Base-by-base conservation (phyloP, 1,140 invertebrate species). In the Drosophila ananassae region DNA sequence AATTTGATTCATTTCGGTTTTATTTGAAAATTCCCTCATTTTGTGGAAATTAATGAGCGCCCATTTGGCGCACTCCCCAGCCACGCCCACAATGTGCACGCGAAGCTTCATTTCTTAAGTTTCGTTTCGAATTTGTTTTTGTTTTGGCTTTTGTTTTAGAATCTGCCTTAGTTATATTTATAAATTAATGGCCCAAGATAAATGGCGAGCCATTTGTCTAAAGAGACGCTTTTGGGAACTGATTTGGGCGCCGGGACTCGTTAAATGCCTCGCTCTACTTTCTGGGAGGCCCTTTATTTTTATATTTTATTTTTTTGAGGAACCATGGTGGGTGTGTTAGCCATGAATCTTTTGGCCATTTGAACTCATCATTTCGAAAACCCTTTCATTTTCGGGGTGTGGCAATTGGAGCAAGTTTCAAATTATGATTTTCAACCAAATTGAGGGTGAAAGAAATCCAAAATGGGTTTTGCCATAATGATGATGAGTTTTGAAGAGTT, bases 11-110 rank as follows among this genome's bases (percentile, higher is more conserved):
- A 74, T 73, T 83, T 76, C 47, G 57, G 17, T 51, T 69, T 75
- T 69, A 60, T 82, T 83, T 64, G 55, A 83, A 83, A 77, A 30
- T 39, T 66, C 53, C 37, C 68, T 79, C 64, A 89, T 89, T 89
- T 89, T 79, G 75, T 73, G 72, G 51, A 83, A 89, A 89, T 89
- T 89, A 89, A 89, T 89, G 83, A 77, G 83, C 73, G 76, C 64
- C 68, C 83, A 89, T 89, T 89, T 89, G 83, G 76, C 79, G 56
- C 51, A 44, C 63, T 73, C 63, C 55, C 54, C 57, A 12, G 58
- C 61, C 84, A 77, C 83, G 83, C 83, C 83, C 84, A 66, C 83
- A 83, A 77, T 17, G 60, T 47, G 72, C 83, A 83, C 83, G 83
- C 83, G 25, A 52, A 59, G 21, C 73, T 58, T 63, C 47, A 53